Evolutionary conservation across 2,113 vertebrate genomes (phyloP), one percentile per base, ranked within the genome.

Genomic region (Nibea albiflora): DNA sequence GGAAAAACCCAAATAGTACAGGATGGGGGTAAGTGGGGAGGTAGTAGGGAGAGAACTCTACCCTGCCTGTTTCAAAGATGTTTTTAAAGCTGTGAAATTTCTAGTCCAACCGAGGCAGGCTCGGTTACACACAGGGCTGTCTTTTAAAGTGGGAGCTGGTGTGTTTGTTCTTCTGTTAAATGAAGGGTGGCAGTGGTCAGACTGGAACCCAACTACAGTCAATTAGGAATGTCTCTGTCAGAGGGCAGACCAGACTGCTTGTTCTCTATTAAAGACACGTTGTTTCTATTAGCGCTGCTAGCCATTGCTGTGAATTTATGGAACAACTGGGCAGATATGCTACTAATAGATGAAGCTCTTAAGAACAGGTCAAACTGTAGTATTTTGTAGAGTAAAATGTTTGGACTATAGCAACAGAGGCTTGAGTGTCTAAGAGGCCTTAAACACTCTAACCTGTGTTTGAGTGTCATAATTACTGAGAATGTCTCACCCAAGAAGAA

Each of bases 51-150:
- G 82, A 90, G 91, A 95, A 94, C 91, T 85, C 88, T 90, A 94
- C 83, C 83, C 90, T 76, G 88, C 84, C 92, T 94, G 90, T 94
- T 94, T 94, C 92, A 93, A 92, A 93, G 84, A 92, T 93, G 92
- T 93, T 94, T 95, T 91, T 90, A 93, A 93, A 94, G 88, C 91
- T 94, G 93, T 93, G 91, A 93, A 89, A 93, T 93, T 92, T 92
- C 80, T 87, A 39, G 76, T 87, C 73, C 83, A 65, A 74, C 87
- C 78, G 71, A 82, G 24, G 81, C 84, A 57, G 89, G 74, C 88
- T 88, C 4, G 5, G 79, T 93, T 91, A 81, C 90, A 92, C 87
- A 90, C 85, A 84, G 88, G 71, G 78, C 79, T 54, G 87, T 88
- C 89, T 92, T 89, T 93, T 83, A 84, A 86, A 81, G 73, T 20